These are phyloP conservation scores for Phania funesta DNA, from an alignment of 2,888 invertebrate genomes.

Conservation along the genomic window DNA sequence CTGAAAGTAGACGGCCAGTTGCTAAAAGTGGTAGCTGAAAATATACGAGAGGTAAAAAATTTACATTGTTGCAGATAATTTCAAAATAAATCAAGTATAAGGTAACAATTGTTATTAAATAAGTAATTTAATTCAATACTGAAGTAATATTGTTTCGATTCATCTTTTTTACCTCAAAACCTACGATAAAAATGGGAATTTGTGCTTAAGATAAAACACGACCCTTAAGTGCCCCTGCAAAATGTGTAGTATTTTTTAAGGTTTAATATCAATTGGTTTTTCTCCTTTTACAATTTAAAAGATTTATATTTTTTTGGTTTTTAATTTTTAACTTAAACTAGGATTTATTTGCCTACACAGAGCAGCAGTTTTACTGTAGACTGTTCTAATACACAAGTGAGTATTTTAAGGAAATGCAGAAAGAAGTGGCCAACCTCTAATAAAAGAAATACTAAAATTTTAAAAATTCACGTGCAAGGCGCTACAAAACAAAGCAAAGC, in stretches of 20 bases:
- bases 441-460: neutral
- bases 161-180: neutral
- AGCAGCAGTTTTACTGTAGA: neutral
- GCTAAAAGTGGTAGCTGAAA: slow-evolving; percentile 9
- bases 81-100: neutral
- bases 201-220: neutral
- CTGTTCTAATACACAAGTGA: neutral
- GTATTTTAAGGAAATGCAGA: no score
- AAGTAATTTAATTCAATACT: neutral
- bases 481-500: neutral
- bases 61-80: slow-evolving; percentile 7
- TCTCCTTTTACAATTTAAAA: no score
- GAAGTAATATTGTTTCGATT: neutral
- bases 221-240: neutral
- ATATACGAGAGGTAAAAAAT: neutral
- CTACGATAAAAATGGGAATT: neutral
- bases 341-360: neutral
- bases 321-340: neutral
- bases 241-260: no score
- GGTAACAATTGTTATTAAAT: neutral
- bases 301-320: neutral
- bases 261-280: no score
- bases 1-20: neutral
- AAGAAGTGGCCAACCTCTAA: neutral
- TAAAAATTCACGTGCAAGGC: neutral